Conservation (phyloP, 2,113 vertebrate genomes). For the Sebastes fasciatus region DNA sequence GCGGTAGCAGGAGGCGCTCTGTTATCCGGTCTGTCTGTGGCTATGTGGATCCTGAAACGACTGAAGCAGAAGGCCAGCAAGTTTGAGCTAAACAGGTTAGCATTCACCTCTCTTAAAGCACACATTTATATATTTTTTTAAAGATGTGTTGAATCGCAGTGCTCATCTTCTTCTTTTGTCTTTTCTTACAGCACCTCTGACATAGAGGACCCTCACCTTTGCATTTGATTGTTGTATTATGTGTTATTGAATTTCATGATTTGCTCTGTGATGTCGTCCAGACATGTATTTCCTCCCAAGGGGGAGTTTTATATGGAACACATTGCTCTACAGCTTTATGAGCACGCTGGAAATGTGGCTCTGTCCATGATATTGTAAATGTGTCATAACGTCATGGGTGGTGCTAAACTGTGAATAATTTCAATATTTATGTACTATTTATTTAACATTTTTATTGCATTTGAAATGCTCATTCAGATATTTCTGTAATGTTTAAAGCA, state of each 20-base stretch:
- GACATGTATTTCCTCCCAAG: constrained; percentile 61
- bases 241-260: neutral
- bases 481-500: constrained; percentile 22
- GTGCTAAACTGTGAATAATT: constrained; percentile 52
- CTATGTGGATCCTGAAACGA: constrained; percentile 70
- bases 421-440: constrained; percentile 68
- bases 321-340: constrained; percentile 68
- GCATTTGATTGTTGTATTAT: neutral
- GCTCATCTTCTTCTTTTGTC: constrained; percentile 24
- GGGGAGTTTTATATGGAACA: constrained; percentile 75
- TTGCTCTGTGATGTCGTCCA: neutral
- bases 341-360: constrained; percentile 15
- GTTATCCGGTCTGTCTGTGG: constrained; percentile 44
- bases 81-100: constrained; percentile 81
- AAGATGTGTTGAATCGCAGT: neutral
- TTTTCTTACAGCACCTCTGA: constrained; percentile 73
- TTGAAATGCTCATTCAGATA: constrained; percentile 7
- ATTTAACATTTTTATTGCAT: constrained; percentile 18
- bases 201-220: constrained; percentile 49
- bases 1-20: constrained; percentile 57
- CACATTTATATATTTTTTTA: neutral
- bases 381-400: neutral
- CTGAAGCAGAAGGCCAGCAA: constrained; percentile 67
- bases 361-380: constrained; percentile 21
- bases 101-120: neutral